A percentile compares a stretch with the other conserved stretches of the same genome.
These are phyloP conservation scores for Ovis aries DNA, from an alignment of 2,113 vertebrate genomes.

Conservation along the genomic window DNA sequence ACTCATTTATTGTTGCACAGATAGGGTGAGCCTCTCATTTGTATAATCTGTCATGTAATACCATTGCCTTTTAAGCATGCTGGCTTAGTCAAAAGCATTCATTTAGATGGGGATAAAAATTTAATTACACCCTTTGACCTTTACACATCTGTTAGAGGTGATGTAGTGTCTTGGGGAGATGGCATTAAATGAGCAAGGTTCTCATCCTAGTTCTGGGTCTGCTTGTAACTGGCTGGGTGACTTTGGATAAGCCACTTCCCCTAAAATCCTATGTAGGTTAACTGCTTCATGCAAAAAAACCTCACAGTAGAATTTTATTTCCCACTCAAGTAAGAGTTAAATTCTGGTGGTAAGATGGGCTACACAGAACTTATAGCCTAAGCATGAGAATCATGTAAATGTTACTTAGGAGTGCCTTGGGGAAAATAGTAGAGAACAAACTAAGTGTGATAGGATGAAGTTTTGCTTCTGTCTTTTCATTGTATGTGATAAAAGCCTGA, in stretches of 20 bases:
- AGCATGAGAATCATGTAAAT: not conserved
- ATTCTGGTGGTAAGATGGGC: not conserved
- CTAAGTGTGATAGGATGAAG: not conserved
- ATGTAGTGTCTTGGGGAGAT: not conserved
- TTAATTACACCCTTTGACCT: conserved; percentile 50
- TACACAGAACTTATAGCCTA: not conserved
- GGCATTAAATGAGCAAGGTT: not conserved
- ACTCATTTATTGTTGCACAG: conserved; percentile 25
- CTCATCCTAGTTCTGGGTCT: not conserved
- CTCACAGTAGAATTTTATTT: not conserved
- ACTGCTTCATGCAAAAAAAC: not conserved
- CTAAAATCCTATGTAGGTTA: not conserved
- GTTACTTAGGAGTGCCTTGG: not conserved
- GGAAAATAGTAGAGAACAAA: not conserved
- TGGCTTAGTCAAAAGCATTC: conserved; percentile 40
- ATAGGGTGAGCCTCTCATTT: conserved; percentile 28
- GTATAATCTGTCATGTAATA: conserved; percentile 36
- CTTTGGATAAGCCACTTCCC: not conserved
- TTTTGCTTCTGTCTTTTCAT: not conserved
- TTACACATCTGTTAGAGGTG: not conserved
- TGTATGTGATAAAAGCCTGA: not conserved
- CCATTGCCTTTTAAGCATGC: conserved; percentile 25
- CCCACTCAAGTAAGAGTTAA: not conserved
- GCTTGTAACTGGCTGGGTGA: not conserved
- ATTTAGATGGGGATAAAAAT: conserved; percentile 52